phyloP scores from a whole-genome alignment of 2,888 invertebrate genomes.

The Campoletis raptor region DNA sequence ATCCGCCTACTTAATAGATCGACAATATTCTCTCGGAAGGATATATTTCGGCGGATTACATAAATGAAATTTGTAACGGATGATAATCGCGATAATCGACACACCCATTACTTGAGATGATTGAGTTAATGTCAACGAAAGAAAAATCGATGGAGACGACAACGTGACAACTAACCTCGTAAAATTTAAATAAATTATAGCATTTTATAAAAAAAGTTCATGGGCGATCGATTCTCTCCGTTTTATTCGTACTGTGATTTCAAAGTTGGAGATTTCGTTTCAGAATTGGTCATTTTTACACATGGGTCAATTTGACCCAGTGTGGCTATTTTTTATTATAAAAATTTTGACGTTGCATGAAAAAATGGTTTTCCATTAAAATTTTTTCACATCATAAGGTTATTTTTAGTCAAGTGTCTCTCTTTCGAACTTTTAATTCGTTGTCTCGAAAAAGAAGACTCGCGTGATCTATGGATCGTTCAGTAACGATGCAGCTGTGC shows the following conservation, averaged over 20 bases:
- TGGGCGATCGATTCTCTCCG: no score
- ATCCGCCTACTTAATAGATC: conserved; percentile 10
- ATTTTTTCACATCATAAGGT: conserved; percentile 15
- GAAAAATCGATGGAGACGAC: no score
- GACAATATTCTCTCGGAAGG: neutral
- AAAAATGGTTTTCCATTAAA: neutral
- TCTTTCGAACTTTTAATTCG: conserved; percentile 45
- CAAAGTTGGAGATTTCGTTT: no score
- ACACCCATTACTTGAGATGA: neutral
- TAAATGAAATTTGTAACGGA: neutral
- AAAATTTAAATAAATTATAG: neutral
- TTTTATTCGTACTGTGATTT: no score
- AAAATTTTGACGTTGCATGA: no score
- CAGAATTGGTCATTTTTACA: no score
- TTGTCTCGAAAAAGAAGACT: conserved; percentile 43
- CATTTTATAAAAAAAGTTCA: no score
- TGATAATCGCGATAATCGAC: neutral
- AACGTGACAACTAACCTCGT: neutral
- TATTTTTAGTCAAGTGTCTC: conserved; percentile 60
- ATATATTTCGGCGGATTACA: neutral
- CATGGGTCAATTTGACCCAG: no score
- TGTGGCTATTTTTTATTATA: no score
- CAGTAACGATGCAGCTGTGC: conserved; percentile 67
- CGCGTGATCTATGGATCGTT: conserved; percentile 69
- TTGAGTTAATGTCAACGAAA: neutral